Base-by-base conservation (phyloP, 1,140 invertebrate genomes). In the Lanistes nyassanus region DNA sequence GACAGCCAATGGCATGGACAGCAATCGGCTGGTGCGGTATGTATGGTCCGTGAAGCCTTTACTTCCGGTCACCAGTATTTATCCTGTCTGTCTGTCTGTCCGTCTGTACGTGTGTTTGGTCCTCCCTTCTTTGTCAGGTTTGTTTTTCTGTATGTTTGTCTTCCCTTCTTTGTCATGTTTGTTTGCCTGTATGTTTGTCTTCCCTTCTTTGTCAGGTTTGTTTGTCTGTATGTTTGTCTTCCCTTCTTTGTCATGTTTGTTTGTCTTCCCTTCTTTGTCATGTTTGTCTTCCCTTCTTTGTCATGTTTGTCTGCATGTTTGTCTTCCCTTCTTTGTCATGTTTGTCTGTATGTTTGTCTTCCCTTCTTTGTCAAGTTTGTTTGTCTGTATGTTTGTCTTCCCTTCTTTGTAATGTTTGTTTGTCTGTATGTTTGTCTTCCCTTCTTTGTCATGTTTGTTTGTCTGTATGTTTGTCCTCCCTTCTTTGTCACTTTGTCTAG, bases 1-100 rank as follows among this genome's bases (percentile, higher is more conserved):
- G 9, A 42, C 62, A 2, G 65, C 75, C 42, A 76, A 69, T n/a
- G 74, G 69, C 37, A 68, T 78, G 73, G 51, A 53, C 34, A 67
- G 69, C 5, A 42, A 72, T 26, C 42, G 74, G 4, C 69, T 78
- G 42, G 75, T 72, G 51, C 42, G 26, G 76, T 77, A 56, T 75
- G 77, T 78, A 68, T n/a, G n/a, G n/a, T n/a, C n/a, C n/a, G n/a
- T n/a, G n/a, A n/a, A n/a, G n/a, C 31, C 26, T 73, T 19, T 31
- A 60, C 16, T n/a, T 31, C 23, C 31, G 11, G 53, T 5, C n/a
- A 7, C 37, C 7, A 9, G 29, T 60, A 62, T 2, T 5, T 36
- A 36, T 21, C 42, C 56, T 21, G 16, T 23, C 0, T 21, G 31
- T 62, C 11, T n/a, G 16, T 26, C 47, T 42, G 3, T n/a, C 60